These are phyloP conservation scores for Tridacna gigas DNA, from an alignment of 2,888 invertebrate species.

Conservation along the genomic window DNA sequence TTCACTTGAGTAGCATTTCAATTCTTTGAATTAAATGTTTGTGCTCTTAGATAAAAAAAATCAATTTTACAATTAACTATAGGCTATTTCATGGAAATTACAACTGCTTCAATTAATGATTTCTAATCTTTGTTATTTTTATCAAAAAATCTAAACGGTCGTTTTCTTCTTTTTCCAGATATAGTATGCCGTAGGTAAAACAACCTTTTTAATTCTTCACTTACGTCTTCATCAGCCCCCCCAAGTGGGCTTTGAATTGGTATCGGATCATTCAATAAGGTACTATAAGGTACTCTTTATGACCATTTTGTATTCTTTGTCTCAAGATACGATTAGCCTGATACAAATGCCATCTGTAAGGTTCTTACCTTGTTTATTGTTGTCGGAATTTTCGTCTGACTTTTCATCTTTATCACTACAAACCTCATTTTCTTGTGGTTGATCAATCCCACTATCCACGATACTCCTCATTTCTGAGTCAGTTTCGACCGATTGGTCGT, in stretches of 20 bases:
- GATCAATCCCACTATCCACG: neutral
- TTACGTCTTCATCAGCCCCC: neutral
- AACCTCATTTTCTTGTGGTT: neutral
- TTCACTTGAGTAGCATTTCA: no score
- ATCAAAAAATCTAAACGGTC: neutral
- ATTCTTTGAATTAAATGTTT: no score
- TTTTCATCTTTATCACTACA: neutral
- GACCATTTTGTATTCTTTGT: slow-evolving; percentile 26
- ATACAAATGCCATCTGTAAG: slow-evolving; percentile 20
- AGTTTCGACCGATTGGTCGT: neutral
- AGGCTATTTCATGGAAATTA: neutral
- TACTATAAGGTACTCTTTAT: slow-evolving; percentile 24
- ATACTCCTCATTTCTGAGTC: neutral
- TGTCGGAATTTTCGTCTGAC: neutral
- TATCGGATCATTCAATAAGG: slow-evolving; percentile 31
- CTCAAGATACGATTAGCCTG: slow-evolving; percentile 28
- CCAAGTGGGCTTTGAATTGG: slow-evolving; percentile 22
- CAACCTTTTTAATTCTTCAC: neutral
- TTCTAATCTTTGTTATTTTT: neutral
- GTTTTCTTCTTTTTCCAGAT: neutral
- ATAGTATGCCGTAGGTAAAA: neutral
- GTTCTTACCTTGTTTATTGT: neutral
- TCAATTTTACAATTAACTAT: neutral
- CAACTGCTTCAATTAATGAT: neutral
- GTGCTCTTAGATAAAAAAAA: neutral